Evolutionary conservation across 2,888 invertebrate genomes (phyloP).

Genomic region (Thymelicus acteon): DNA sequence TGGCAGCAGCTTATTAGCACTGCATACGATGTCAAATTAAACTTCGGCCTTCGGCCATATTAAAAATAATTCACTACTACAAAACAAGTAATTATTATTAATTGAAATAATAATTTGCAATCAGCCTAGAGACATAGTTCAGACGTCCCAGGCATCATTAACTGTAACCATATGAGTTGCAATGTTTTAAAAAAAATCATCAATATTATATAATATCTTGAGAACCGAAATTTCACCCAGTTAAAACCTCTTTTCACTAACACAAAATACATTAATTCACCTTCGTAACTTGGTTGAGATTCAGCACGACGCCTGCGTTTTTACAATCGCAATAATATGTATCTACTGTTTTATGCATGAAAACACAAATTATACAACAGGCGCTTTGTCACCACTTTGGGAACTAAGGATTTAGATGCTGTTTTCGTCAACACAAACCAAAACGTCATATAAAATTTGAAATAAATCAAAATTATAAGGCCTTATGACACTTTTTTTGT

Average conservation of each 20-base stretch:
- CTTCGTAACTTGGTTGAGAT: constrained; percentile 37
- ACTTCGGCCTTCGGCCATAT: background rate
- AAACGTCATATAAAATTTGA: no score
- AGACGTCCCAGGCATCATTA: no score
- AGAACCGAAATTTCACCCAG: background rate
- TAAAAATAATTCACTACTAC: no score
- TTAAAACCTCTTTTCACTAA: no score
- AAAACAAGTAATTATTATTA: no score
- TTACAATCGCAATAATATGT: constrained; percentile 54
- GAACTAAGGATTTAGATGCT: constrained; percentile 31
- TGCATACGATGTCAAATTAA: constrained; percentile 9
- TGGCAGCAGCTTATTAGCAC: constrained; percentile 10
- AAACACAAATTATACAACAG: constrained; percentile 50
- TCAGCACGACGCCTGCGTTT: constrained; percentile 49
- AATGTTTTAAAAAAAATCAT: no score
- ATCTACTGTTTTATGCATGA: constrained; percentile 44
- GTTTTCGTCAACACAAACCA: constrained; percentile 16
- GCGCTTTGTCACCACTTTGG: constrained; percentile 48
- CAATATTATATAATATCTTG: background rate
- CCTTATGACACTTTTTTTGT: no score
- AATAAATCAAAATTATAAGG: no score
- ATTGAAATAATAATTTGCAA: no score
- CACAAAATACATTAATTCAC: constrained; percentile 9
- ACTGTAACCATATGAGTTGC: no score
- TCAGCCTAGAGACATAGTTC: no score